Conservation (phyloP, 2,113 vertebrate genomes). For the Nothobranchius furzeri region DNA sequence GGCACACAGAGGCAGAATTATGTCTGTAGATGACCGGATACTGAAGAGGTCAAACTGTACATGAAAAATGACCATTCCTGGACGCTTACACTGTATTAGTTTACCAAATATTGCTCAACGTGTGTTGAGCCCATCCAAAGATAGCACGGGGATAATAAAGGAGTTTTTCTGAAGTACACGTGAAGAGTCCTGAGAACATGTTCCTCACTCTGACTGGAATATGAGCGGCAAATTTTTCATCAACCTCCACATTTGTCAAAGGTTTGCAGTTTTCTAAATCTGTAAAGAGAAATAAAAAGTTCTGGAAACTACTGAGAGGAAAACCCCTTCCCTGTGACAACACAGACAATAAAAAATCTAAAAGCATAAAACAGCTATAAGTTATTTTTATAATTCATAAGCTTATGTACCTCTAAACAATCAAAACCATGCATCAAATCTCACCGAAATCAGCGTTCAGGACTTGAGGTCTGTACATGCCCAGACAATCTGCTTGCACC, state of each 20-base stretch:
- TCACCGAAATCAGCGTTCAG: constrained; percentile 16
- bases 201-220: neutral
- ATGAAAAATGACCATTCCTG: no score
- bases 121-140: neutral
- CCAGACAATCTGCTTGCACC: constrained; percentile 1
- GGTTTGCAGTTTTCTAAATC: neutral
- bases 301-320: no score
- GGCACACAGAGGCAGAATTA: no score
- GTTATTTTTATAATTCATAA: neutral
- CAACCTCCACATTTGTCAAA: rapidly evolving
- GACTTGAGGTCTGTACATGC: neutral
- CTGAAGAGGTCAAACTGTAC: no score
- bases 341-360: neutral
- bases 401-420: neutral
- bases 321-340: no score
- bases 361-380: neutral
- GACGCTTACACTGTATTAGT: neutral
- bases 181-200: neutral
- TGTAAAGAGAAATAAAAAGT: constrained; percentile 3
- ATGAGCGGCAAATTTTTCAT: no score
- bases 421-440: neutral
- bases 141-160: neutral
- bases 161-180: neutral
- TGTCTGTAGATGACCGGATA: no score
- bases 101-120: neutral